Conservation (phyloP, 1,140 invertebrate genomes). For the Oscheius sp. region DNA sequence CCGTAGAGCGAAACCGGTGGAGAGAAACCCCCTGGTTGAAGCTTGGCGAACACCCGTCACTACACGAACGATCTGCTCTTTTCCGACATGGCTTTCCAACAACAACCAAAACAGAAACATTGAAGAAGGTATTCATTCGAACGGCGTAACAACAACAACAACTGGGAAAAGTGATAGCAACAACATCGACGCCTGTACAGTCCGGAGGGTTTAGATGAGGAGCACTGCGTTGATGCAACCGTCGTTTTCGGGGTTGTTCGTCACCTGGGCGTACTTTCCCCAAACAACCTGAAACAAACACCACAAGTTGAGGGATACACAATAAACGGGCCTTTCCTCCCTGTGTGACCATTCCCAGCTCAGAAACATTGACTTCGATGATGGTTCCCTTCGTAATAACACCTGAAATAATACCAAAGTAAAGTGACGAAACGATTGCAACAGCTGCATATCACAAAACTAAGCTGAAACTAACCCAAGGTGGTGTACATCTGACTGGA, state of each 20-base stretch:
- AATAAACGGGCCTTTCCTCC: constrained; percentile 75
- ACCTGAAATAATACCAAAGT: constrained; percentile 75
- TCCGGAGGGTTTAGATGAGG: constrained; percentile 80
- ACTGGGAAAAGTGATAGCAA: no score
- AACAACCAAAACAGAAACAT: no score
- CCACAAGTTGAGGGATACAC: neutral
- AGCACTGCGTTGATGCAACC: constrained; percentile 98
- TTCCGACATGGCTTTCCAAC: no score
- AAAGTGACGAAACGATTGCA: no score
- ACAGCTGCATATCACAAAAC: no score
- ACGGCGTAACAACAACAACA: no score
- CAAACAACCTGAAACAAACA: constrained; percentile 75
- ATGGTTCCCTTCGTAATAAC: constrained; percentile 98
- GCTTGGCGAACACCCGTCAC: no score
- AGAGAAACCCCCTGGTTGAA: no score
- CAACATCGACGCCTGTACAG: no score
- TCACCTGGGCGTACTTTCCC: constrained; percentile 99
- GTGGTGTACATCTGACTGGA: constrained; percentile 93
- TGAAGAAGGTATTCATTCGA: no score
- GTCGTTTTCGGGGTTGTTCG: constrained; percentile 99
- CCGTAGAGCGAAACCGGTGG: no score
- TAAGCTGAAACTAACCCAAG: constrained; percentile 66
- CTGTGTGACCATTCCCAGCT: constrained; percentile 96
- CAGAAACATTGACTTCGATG: constrained; percentile 96
- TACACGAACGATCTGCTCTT: no score